phyloP scores from a whole-genome alignment of 2,797 vertebrate species.

The Chlorospingus semifuscus region DNA sequence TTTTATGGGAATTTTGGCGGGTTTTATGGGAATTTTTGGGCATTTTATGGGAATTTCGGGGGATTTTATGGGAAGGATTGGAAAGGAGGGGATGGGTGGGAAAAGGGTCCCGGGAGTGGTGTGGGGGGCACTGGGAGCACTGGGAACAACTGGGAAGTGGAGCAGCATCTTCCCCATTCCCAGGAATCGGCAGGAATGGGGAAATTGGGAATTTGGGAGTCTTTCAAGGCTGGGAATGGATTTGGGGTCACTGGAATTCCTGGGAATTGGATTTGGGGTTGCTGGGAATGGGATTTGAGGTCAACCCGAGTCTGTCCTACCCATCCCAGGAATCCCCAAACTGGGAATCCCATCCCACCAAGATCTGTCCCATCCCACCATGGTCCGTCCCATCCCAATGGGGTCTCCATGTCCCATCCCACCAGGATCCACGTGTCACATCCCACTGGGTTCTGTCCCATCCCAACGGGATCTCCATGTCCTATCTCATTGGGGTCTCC shows the following conservation, averaged over 20 bases:
- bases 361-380: too few species aligned
- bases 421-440: accelerated
- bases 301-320: too few species aligned
- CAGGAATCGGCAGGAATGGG: accelerated
- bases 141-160: background rate
- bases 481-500: too few species aligned
- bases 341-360: background rate
- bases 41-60: background rate
- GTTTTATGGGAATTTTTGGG: background rate
- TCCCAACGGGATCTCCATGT: accelerated
- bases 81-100: background rate
- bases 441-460: too few species aligned
- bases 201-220: background rate
- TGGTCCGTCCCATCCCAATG: too few species aligned
- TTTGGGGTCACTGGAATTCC: background rate
- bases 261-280: too few species aligned
- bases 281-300: background rate
- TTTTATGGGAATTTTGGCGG: background rate
- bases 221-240: background rate
- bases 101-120: background rate
- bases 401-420: too few species aligned
- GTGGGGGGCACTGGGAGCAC: background rate
- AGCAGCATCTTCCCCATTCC: background rate
- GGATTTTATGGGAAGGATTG: background rate
- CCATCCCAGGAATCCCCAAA: background rate